phyloP scores from a whole-genome alignment of 2,797 vertebrate species.

The Lepus oiostolus region DNA sequence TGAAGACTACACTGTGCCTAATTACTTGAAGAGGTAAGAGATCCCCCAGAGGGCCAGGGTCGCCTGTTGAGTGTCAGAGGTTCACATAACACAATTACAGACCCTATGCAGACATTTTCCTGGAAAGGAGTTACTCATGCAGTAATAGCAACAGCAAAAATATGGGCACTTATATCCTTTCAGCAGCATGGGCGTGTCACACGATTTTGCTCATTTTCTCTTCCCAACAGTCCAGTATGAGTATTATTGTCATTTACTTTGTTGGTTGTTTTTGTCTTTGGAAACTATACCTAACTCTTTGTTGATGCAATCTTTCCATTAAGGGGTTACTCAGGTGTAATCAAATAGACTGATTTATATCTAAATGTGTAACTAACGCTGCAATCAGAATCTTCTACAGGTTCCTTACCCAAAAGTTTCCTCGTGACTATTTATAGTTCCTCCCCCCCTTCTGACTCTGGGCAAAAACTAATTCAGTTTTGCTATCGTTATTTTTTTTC shows the following conservation, averaged over 20 bases:
- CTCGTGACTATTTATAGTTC: background rate
- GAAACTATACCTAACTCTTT: background rate
- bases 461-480: background rate
- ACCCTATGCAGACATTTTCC: background rate
- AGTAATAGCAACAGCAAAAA: background rate
- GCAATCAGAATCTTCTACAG: background rate
- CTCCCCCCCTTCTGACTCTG: background rate
- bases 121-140: background rate
- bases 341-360: background rate
- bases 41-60: background rate
- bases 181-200: background rate
- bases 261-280: background rate
- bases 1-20: background rate
- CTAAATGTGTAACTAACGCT: background rate
- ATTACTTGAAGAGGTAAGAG: background rate
- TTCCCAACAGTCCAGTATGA: background rate
- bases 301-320: background rate
- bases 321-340: background rate
- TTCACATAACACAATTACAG: background rate
- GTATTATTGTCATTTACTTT: background rate
- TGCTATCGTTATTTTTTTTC: background rate
- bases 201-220: background rate
- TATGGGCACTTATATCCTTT: background rate
- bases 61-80: background rate
- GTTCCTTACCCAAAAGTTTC: background rate